phyloP scores from a whole-genome alignment of 2,113 vertebrate species.

The Poeciliopsis occidentalis region DNA sequence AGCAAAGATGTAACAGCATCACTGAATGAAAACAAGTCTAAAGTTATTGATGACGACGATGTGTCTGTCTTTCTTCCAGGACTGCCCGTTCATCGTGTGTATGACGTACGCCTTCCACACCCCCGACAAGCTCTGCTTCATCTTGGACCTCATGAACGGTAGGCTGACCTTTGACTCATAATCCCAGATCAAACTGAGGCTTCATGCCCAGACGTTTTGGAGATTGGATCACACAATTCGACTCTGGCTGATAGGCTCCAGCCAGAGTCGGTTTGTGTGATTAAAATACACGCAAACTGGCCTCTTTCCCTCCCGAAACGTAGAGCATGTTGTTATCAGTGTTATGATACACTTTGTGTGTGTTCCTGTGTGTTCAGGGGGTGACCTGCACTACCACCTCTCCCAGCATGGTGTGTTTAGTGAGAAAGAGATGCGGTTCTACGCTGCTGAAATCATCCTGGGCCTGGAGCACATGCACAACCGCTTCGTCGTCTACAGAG shows the following conservation, averaged over 20 bases:
- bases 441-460: conserved; percentile 95
- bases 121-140: conserved; percentile 97
- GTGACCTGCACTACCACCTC: conserved; percentile 97
- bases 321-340: neutral
- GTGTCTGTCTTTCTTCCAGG: conserved; percentile 73
- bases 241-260: neutral
- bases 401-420: conserved; percentile 98
- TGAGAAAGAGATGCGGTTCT: conserved; percentile 98
- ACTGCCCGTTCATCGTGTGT: conserved; percentile 98
- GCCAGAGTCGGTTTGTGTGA: too few species aligned
- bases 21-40: neutral
- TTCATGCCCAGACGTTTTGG: neutral
- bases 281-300: too few species aligned
- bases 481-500: conserved; percentile 95
- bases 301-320: neutral
- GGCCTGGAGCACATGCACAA: conserved; percentile 98
- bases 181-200: conserved; percentile 3
- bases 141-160: conserved; percentile 99
- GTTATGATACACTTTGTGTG: too few species aligned
- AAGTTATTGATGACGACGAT: neutral
- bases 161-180: neutral
- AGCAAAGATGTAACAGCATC: too few species aligned
- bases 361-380: conserved; percentile 78
- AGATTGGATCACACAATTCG: conserved; percentile 27
- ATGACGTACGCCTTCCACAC: conserved; percentile 99